Conservation (phyloP, 2,888 invertebrate species). For the Eledona agricola region DNA sequence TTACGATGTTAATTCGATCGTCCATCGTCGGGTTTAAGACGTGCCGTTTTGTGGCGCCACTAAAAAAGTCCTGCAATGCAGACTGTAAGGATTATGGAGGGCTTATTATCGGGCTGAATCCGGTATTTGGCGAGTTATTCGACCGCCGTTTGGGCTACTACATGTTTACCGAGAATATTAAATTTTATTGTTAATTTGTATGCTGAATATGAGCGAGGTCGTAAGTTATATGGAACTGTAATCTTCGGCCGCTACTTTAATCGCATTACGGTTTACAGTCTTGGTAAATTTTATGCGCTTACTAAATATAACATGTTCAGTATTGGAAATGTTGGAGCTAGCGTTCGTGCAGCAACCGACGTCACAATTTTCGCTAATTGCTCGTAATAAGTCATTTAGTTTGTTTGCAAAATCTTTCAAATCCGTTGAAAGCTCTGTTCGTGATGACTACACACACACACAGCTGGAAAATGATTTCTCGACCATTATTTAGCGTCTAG, state of each 20-base stretch:
- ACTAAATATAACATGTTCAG: constrained; percentile 15
- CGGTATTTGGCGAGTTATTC: constrained; percentile 52
- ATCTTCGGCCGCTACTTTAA: constrained; percentile 46
- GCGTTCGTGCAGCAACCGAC: too few relatives aligned
- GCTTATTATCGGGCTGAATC: constrained; percentile 51
- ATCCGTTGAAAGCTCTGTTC: constrained; percentile 16
- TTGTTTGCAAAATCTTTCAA: constrained; percentile 1
- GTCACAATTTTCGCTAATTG: too few relatives aligned
- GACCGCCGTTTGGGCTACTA: constrained; percentile 51
- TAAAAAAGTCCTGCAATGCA: constrained; percentile 35
- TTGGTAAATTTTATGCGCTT: constrained; percentile 39
- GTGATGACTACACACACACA: constrained; percentile 16
- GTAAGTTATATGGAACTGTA: constrained; percentile 47
- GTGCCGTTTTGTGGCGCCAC: too few relatives aligned
- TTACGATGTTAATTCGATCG: constrained; percentile 29
- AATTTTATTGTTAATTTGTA: constrained; percentile 57
- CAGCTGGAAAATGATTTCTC: constrained; percentile 25
- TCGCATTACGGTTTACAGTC: constrained; percentile 43
- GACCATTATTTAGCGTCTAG: constrained; percentile 30
- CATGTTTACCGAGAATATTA: constrained; percentile 55
- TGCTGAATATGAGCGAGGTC: constrained; percentile 44
- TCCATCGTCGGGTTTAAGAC: not conserved
- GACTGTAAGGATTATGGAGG: constrained; percentile 44
- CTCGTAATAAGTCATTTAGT: too few relatives aligned
- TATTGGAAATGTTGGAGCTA: too few relatives aligned